Conservation (phyloP, 2,113 vertebrate genomes). For the Colaptes auratus region DNA sequence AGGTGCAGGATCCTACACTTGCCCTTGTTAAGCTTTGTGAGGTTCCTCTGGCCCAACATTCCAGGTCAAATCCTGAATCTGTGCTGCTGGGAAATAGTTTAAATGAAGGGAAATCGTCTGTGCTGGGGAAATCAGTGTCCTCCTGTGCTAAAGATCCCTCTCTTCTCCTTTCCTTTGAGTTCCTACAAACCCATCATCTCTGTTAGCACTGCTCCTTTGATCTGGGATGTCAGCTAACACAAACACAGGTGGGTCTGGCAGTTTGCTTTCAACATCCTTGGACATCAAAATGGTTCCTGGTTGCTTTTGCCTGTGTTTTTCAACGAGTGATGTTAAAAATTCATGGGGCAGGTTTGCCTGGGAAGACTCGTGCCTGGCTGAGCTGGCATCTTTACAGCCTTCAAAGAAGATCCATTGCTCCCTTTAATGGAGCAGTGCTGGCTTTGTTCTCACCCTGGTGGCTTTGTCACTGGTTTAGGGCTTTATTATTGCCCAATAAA, state of each 20-base stretch:
- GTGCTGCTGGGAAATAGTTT: not conserved
- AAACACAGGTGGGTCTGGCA: not conserved
- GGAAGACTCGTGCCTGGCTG: not conserved
- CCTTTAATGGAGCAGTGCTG: not conserved
- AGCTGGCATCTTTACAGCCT: not conserved
- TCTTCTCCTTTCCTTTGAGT: not conserved
- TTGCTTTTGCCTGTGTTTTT: conserved; percentile 37
- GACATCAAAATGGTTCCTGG: not conserved
- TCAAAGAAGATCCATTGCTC: not conserved
- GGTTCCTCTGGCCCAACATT: too few species aligned
- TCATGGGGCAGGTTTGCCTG: not conserved
- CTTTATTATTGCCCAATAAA: conserved; percentile 12
- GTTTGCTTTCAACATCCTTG: not conserved
- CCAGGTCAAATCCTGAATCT: not conserved
- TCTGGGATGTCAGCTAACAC: conserved; percentile 12
- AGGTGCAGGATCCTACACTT: too few species aligned
- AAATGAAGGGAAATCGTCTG: conserved; percentile 6
- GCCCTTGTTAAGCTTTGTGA: too few species aligned
- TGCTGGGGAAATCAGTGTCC: not conserved
- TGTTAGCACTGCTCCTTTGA: not conserved
- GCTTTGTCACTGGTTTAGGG: not conserved
- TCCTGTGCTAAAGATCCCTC: not conserved
- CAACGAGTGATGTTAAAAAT: not conserved
- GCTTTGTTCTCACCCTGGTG: not conserved
- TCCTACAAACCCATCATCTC: not conserved